phyloP scores from a whole-genome alignment of 2,888 invertebrate species.

The Syrphus vitripennis region DNA sequence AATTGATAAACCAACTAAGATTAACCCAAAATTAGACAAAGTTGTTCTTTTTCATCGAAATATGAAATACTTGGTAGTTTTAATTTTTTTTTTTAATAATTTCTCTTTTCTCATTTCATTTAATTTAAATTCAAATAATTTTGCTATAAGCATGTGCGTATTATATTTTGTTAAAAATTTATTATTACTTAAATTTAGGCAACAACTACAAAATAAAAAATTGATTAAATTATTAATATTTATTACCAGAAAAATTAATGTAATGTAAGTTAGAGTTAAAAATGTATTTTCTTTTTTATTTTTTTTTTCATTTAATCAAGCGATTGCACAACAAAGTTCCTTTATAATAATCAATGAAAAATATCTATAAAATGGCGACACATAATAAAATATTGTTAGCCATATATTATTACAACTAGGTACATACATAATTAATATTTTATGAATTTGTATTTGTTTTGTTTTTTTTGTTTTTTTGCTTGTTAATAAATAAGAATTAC shows the following conservation, averaged over 20 bases:
- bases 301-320: constrained; percentile 17
- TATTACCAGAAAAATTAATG: constrained; percentile 37
- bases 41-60: constrained; percentile 50
- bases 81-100: background rate
- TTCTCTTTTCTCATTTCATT: constrained; percentile 17
- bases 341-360: constrained; percentile 39
- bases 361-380: constrained; percentile 45
- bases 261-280: constrained; percentile 32
- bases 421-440: constrained; percentile 39
- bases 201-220: constrained; percentile 59
- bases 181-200: constrained; percentile 59
- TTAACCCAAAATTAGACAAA: constrained; percentile 66
- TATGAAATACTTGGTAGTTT: constrained; percentile 42
- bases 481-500: constrained; percentile 52
- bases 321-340: constrained; percentile 52
- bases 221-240: constrained; percentile 34
- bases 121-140: constrained; percentile 57
- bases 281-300: constrained; percentile 2
- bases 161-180: constrained; percentile 55
- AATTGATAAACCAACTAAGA: constrained; percentile 66
- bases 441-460: constrained; percentile 22
- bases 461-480: background rate
- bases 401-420: constrained; percentile 46
- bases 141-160: constrained; percentile 69
- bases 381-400: constrained; percentile 44